These are phyloP conservation scores for Bathybates hornii DNA, from an alignment of 2,113 vertebrate genomes.

Conservation along the genomic window DNA sequence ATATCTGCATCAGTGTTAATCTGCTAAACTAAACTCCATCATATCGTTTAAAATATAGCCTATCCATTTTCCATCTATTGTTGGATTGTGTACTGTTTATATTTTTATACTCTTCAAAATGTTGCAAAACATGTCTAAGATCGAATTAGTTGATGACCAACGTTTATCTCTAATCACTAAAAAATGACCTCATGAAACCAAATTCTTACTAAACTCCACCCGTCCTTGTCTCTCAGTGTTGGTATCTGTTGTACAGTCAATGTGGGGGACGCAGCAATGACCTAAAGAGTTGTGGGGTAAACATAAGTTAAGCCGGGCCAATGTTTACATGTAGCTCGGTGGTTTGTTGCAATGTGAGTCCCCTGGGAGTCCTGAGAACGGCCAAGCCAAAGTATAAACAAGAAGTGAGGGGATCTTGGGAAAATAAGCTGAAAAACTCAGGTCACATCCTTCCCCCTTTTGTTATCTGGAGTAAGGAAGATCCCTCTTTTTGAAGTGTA, in stretches of 20 bases:
- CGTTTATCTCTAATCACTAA: neutral
- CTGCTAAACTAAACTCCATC: neutral
- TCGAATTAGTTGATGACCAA: neutral
- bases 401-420: neutral
- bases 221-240: neutral
- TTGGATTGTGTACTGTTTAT: neutral
- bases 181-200: neutral
- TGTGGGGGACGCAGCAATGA: neutral
- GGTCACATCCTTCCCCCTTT: neutral
- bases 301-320: constrained; percentile 32
- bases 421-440: constrained; percentile 10
- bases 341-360: constrained; percentile 18
- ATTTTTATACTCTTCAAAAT: neutral
- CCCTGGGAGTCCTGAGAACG: constrained; percentile 37
- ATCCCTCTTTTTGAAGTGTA: neutral
- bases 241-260: neutral
- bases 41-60: neutral
- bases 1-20: neutral
- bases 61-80: neutral
- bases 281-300: constrained; percentile 50
- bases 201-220: neutral
- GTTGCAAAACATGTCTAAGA: neutral
- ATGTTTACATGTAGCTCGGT: constrained; percentile 45
- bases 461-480: neutral
- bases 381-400: constrained; percentile 13